phyloP scores from a whole-genome alignment of 1,140 invertebrate genomes.

The Lycorma delicatula region DNA sequence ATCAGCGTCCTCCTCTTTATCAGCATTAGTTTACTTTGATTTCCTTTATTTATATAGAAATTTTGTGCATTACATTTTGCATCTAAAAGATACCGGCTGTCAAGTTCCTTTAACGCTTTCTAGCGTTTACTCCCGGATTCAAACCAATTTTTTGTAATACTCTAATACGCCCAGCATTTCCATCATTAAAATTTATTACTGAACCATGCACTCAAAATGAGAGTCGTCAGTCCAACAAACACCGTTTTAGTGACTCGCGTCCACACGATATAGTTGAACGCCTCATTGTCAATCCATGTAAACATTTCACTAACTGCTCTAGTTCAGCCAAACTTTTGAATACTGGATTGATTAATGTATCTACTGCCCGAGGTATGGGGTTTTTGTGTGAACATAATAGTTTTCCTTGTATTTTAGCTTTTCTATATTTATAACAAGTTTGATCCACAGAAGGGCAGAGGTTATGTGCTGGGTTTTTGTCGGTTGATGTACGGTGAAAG shows the following conservation, averaged over 20 bases:
- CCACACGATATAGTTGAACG: constrained; percentile 26
- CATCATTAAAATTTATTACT: constrained; percentile 9
- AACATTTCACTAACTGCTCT: constrained; percentile 17
- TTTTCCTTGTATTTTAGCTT: constrained; percentile 3
- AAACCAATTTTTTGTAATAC: background rate
- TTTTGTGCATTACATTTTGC: background rate
- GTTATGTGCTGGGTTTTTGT: constrained; percentile 19
- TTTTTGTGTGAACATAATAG: constrained; percentile 2
- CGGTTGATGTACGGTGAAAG: constrained; percentile 22
- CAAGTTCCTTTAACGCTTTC: background rate
- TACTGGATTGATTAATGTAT: constrained; percentile 20
- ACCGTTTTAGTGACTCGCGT: constrained; percentile 23
- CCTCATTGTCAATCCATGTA: constrained; percentile 23
- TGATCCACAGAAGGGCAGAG: constrained; percentile 13
- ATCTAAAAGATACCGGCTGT: background rate
- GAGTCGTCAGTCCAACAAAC: constrained; percentile 19
- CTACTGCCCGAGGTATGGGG: background rate
- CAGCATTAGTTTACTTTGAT: background rate
- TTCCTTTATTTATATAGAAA: background rate
- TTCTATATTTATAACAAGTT: constrained; percentile 20
- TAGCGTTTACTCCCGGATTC: background rate
- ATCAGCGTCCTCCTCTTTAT: background rate
- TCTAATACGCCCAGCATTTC: background rate
- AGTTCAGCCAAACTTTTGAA: constrained; percentile 19
- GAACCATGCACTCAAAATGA: constrained; percentile 21